Conservation (phyloP, 2,888 invertebrate species). For the Xestia sexstrigata region DNA sequence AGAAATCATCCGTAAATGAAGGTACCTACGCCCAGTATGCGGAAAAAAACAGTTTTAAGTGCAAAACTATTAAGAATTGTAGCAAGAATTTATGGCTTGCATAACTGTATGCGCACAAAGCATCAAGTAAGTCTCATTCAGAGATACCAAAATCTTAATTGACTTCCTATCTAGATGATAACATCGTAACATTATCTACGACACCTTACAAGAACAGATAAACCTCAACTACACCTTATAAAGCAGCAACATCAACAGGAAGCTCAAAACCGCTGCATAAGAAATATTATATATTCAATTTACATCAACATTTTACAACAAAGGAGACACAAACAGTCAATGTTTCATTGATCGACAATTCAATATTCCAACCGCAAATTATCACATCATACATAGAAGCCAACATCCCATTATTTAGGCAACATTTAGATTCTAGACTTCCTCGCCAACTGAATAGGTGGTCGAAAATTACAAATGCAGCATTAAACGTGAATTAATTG, state of each 20-base stretch:
- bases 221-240: conserved; percentile 43
- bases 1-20: background rate
- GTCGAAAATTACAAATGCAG: conserved; percentile 53
- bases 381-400: conserved; percentile 54
- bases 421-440: conserved; percentile 64
- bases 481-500: conserved; percentile 58
- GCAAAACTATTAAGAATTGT: background rate
- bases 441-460: conserved; percentile 55
- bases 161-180: conserved; percentile 34
- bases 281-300: conserved; percentile 50
- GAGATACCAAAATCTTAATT: background rate
- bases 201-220: conserved; percentile 44
- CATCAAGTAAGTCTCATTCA: conserved; percentile 4
- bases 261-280: conserved; percentile 38
- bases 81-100: background rate
- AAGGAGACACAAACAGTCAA: conserved; percentile 43
- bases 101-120: background rate
- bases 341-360: conserved; percentile 54
- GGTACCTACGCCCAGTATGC: background rate
- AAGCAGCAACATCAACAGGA: conserved; percentile 48
- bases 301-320: conserved; percentile 53
- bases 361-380: conserved; percentile 59
- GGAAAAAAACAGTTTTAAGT: background rate
- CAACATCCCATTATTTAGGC: conserved; percentile 55
- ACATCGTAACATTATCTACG: conserved; percentile 27